phyloP scores from a whole-genome alignment of 1,140 invertebrate species.

The Aphelenchoides fujianensis region DNA sequence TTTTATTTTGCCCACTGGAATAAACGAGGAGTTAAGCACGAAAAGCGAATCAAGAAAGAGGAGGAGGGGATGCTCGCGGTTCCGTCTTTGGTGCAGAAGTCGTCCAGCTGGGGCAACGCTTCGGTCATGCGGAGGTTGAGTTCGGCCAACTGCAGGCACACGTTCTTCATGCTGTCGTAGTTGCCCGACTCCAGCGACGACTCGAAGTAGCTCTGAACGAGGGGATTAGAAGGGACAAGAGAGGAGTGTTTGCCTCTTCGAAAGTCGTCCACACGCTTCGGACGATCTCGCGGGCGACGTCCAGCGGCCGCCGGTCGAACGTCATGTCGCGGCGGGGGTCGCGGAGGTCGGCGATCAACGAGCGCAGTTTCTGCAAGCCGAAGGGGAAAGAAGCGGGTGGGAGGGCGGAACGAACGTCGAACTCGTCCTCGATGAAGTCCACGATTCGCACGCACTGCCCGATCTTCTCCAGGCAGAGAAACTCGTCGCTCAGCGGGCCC shows the following conservation, averaged over 20 bases:
- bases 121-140: slow-evolving; percentile 5
- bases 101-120: slow-evolving; percentile 4
- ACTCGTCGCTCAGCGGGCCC: slow-evolving; percentile 1
- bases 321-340: slow-evolving; percentile 24
- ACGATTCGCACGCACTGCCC: slow-evolving; percentile 22
- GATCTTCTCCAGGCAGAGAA: slow-evolving; percentile 29
- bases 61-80: too few relatives aligned
- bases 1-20: background rate
- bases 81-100: background rate
- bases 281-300: slow-evolving; percentile 1
- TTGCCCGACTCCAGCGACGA: slow-evolving; percentile 22
- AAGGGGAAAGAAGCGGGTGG: too few relatives aligned
- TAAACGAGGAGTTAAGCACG: too few relatives aligned
- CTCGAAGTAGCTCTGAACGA: slow-evolving; percentile 28
- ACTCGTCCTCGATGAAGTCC: slow-evolving; percentile 27
- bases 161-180: slow-evolving; percentile 28
- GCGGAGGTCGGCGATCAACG: slow-evolving; percentile 11
- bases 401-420: slow-evolving; percentile 13
- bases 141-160: slow-evolving; percentile 18
- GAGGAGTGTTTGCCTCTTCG: slow-evolving; percentile 17
- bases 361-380: slow-evolving; percentile 22
- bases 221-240: background rate
- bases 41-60: too few relatives aligned
- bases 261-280: slow-evolving; percentile 24
- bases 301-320: slow-evolving; percentile 20